phyloP scores from a whole-genome alignment of 2,888 invertebrate genomes.

The Hipparchia semele region DNA sequence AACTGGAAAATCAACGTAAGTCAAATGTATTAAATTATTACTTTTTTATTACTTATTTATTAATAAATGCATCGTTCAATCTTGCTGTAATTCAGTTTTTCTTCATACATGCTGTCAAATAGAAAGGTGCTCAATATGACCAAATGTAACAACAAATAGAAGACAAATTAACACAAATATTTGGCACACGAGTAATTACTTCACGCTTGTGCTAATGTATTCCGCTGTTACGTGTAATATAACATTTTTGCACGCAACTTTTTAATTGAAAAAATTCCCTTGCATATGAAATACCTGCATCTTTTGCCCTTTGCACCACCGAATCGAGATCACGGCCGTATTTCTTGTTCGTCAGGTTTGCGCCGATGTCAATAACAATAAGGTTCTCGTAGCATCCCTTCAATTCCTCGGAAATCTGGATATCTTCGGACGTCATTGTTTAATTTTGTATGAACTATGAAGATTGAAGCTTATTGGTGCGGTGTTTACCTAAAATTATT shows the following conservation, averaged over 20 bases:
- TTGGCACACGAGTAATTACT: constrained; percentile 39
- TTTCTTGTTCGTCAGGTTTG: constrained; percentile 97
- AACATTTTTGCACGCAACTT: constrained; percentile 46
- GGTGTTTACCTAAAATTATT: constrained; percentile 75
- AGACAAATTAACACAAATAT: constrained; percentile 37
- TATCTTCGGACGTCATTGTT: constrained; percentile 81
- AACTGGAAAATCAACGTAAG: background rate
- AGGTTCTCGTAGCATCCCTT: constrained; percentile 95
- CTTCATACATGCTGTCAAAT: background rate
- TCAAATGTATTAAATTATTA: background rate
- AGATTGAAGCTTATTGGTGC: constrained; percentile 75
- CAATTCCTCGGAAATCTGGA: constrained; percentile 81
- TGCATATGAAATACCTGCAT: constrained; percentile 86
- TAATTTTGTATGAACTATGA: constrained; percentile 58
- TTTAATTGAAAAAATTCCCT: constrained; percentile 17
- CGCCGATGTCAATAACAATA: constrained; percentile 95
- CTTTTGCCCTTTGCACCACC: constrained; percentile 95
- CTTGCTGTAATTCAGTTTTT: constrained; percentile 6
- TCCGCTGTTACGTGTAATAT: constrained; percentile 38
- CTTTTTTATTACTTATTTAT: background rate
- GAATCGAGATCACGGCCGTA: constrained; percentile 96
- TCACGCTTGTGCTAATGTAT: constrained; percentile 38
- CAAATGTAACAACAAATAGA: constrained; percentile 24
- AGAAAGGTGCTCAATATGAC: constrained; percentile 24
- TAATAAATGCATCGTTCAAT: background rate